Evolutionary conservation across 1,140 invertebrate genomes (phyloP), one percentile per base, ranked within the genome.

Genomic region (Bilobella aurantiaca): DNA sequence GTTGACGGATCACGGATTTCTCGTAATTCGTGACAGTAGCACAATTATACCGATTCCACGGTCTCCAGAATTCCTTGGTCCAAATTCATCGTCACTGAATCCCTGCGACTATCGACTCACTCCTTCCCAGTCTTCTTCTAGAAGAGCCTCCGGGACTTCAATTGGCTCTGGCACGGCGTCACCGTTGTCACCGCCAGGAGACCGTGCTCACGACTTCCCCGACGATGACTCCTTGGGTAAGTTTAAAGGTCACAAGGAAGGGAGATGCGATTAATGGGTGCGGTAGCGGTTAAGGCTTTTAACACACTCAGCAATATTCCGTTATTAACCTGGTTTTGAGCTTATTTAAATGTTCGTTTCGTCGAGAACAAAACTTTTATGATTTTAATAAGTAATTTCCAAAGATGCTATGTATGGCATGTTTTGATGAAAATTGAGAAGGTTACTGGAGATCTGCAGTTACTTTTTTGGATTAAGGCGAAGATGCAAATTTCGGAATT

Each of bases 1-100:
- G 81, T 72, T 82, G 2, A 71, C 77, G 2, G 66, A 74, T 0
- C 79, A 81, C 69, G 81, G 81, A 5, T 81, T 79, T 66, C 71
- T 78, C 18, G 75, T 76, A 3, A 73, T 80, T 3, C 73, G 76
- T 46, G 77, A 79, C 25, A 53, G 60, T n/a, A 66, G 57, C 30
- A 46, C 3, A 25, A 62, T 25, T 8, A 37, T 46, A n/a, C 37
- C 32, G 21, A 34, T 62, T 5, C 34, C n/a, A 27, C 28, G 62
- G 37, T 65, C 64, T 8, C 70, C 70, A 8, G 53, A 66, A 1
- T 65, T 69, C 46, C 31, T 71, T 30, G 67, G 70, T 16, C 70
- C 67, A 8, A 25, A 37, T 37, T 62, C 70, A 16, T 62, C 63
- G 1, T 64, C 67, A 3, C 16, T 64, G 23, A 46, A 32, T 27